Conservation (phyloP, 2,888 invertebrate genomes). For the Ectropis crepuscularia region DNA sequence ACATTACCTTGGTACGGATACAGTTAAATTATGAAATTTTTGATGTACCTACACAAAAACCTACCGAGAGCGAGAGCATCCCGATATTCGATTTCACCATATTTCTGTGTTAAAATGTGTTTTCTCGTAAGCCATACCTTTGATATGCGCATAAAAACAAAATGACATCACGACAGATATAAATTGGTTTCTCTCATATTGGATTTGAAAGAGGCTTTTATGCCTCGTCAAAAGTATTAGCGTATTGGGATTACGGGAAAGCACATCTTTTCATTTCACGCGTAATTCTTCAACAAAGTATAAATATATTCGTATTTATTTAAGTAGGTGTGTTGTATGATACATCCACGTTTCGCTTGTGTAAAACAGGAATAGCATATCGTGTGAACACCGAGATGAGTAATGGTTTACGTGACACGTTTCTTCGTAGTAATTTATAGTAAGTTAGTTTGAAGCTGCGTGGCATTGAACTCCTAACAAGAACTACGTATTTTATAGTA, state of each 20-base stretch:
- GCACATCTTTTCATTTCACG: slow-evolving; percentile 31
- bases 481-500: no score
- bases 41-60: neutral
- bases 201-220: slow-evolving; percentile 41
- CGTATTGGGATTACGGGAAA: slow-evolving; percentile 28
- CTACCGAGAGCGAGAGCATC: neutral
- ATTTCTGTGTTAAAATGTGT: slow-evolving; percentile 34
- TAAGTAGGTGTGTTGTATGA: no score
- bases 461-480: no score
- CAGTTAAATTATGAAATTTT: neutral
- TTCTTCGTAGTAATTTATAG: no score
- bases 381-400: no score
- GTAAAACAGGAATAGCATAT: no score
- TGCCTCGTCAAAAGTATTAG: slow-evolving; percentile 36
- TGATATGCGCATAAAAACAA: slow-evolving; percentile 43
- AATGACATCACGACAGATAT: slow-evolving; percentile 40
- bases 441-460: no score
- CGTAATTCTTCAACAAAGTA: slow-evolving; percentile 3
- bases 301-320: neutral
- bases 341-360: no score
- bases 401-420: no score
- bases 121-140: slow-evolving; percentile 42
- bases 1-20: neutral
- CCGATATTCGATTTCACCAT: slow-evolving; percentile 5
- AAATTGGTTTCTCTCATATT: slow-evolving; percentile 46